These are phyloP conservation scores for Ganaspis brasiliensis DNA, from an alignment of 2,888 invertebrate genomes.

Conservation along the genomic window DNA sequence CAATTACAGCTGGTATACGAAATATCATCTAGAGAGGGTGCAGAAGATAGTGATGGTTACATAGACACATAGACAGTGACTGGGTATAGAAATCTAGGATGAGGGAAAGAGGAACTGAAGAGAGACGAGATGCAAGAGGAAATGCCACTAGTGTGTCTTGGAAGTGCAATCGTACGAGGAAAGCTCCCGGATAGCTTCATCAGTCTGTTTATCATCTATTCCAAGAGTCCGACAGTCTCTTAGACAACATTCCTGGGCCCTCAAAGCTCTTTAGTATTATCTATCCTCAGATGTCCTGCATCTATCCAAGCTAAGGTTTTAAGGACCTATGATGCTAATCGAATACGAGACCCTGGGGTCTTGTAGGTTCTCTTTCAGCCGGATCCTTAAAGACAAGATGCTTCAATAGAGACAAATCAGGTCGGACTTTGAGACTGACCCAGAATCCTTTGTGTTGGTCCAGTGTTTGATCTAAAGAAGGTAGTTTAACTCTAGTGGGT, in stretches of 20 bases:
- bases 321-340: slow-evolving; percentile 33
- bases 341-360: slow-evolving; percentile 20
- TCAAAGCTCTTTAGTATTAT: slow-evolving; percentile 72
- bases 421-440: slow-evolving; percentile 29
- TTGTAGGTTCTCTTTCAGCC: slow-evolving; percentile 10
- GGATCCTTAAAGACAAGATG: background rate
- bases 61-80: slow-evolving; percentile 4
- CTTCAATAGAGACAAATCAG: slow-evolving; percentile 31
- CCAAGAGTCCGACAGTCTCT: slow-evolving; percentile 63
- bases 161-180: slow-evolving; percentile 56
- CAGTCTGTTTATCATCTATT: slow-evolving; percentile 75
- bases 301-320: background rate
- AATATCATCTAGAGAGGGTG: slow-evolving; percentile 55
- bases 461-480: slow-evolving; percentile 5
- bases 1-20: slow-evolving; percentile 73
- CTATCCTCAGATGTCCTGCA: slow-evolving; percentile 44
- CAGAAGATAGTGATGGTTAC: slow-evolving; percentile 38
- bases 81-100: slow-evolving; percentile 14
- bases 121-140: slow-evolving; percentile 4
- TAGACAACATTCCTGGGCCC: slow-evolving; percentile 54
- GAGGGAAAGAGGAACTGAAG: slow-evolving; percentile 25
- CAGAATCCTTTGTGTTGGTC: slow-evolving; percentile 11
- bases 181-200: slow-evolving; percentile 61
- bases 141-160: slow-evolving; percentile 43
- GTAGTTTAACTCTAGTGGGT: background rate